Base-by-base conservation (phyloP, 2,113 vertebrate genomes). In the Benitochromis conjunctus region DNA sequence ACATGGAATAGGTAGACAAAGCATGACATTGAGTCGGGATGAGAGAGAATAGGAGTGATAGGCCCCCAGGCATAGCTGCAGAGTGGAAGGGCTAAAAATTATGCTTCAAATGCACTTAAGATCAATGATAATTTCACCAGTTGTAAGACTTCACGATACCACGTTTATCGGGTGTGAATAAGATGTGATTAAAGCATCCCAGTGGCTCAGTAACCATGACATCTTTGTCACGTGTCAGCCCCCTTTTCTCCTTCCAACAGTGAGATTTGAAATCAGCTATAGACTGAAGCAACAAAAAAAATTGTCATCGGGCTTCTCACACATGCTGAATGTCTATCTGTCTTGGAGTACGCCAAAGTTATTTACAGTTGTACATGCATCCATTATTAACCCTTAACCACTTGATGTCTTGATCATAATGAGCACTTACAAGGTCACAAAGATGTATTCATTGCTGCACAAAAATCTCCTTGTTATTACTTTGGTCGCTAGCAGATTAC, bases 1-100 rank as follows among this genome's bases (percentile, higher is more conserved):
- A 96, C 87, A 92, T 92, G 88, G 92, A 95, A 94, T 95, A 95
- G 95, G 93, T 92, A 95, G 95, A 96, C 94, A 95, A 95, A 95
- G 96, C 95, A 95, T 95, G 95, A 96, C 95, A 93, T 94, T 93
- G 94, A 94, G 89, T 93, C 77, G 81, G 92, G 91, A 95, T 95
- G 95, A 95, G 89, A 91, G 89, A 76, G 82, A 91, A 92, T 85
- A 87, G 87, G 84, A 92, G 92, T 51, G 90, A 94, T 92, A 84
- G 87, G 89, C 92, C 92, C 87, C 85, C 77, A 86, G 92, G 91
- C 90, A 51, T 80, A 46, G 83, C 71, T 55, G 89, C 24, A n/a
- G 81, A 89, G 87, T 74, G 11, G 80, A 88, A 80, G 86, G 85
- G 84, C 91, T 79, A 89, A 91, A 83, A 90, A 87, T 16, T 92